Evolutionary conservation across 35 echinoderm and acorn worm species (phyloP).

Genomic region (Holothuria glaberrima): DNA sequence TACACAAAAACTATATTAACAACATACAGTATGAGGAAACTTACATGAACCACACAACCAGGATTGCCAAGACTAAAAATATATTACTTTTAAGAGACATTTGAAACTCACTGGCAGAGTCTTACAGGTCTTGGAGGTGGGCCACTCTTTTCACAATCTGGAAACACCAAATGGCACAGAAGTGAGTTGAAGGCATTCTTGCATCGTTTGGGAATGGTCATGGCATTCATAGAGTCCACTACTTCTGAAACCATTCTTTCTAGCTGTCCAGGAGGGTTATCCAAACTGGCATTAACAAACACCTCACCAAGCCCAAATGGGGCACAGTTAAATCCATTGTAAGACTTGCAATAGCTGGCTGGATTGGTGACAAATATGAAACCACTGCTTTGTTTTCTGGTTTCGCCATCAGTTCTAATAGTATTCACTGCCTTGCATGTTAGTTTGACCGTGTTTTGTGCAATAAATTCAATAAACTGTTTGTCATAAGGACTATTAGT

Average conservation of each 20-base stretch:
- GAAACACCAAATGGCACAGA: constrained; percentile 28
- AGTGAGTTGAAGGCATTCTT: constrained; percentile 30
- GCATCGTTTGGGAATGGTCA: background rate
- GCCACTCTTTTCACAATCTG: constrained; percentile 11
- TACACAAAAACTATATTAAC: too few species aligned
- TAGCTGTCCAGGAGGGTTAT: constrained; percentile 20
- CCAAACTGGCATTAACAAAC: constrained; percentile 15
- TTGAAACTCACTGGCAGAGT: constrained; percentile 30
- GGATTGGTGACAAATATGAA: constrained; percentile 43
- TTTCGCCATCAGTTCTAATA: background rate
- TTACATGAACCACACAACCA: too few species aligned
- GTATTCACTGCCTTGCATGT: constrained; percentile 27
- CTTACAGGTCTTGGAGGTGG: background rate
- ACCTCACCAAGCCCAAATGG: background rate
- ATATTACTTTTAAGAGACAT: background rate
- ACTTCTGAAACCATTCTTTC: constrained; percentile 21
- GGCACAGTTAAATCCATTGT: constrained; percentile 48
- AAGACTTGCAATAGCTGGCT: constrained; percentile 15
- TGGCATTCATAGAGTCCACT: background rate
- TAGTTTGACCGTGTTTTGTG: constrained; percentile 7
- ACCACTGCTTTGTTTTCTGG: constrained; percentile 16
- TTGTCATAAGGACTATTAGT: background rate
- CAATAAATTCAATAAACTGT: constrained; percentile 20
- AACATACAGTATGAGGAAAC: too few species aligned
- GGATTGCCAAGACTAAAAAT: too few species aligned